A percentile compares a stretch with the other conserved stretches of the same genome.
Conservation (phyloP, 1,140 invertebrate genomes). For the Laupala kohalensis region DNA sequence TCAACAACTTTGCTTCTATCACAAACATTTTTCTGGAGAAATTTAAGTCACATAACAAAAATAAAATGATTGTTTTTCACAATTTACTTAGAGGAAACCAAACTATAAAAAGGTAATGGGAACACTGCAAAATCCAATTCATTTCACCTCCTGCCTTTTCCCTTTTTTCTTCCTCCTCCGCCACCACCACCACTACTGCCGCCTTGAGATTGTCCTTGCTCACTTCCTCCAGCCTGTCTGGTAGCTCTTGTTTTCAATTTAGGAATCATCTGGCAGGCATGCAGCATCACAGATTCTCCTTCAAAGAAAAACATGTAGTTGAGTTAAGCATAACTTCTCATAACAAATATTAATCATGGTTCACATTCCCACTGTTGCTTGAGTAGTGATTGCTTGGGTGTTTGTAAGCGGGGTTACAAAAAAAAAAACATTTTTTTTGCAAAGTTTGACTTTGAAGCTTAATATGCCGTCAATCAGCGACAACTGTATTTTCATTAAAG, state of each 20-base stretch:
- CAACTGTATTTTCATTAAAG: too few relatives aligned
- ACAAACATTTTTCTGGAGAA: too few relatives aligned
- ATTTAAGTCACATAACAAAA: not conserved
- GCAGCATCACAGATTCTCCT: constrained; percentile 63
- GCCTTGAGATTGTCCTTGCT: constrained; percentile 24
- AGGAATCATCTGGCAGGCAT: constrained; percentile 76
- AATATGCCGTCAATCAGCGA: too few relatives aligned
- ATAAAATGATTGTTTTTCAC: not conserved
- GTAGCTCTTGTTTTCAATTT: constrained; percentile 72
- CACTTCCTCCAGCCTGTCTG: constrained; percentile 31
- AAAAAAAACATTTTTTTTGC: too few relatives aligned
- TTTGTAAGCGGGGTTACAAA: too few relatives aligned
- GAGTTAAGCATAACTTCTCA: too few relatives aligned
- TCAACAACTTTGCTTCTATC: too few relatives aligned
- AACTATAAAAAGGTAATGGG: not conserved
- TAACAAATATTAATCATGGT: too few relatives aligned
- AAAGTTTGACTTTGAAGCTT: too few relatives aligned
- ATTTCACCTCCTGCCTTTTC: constrained; percentile 29
- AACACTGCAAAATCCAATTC: not conserved
- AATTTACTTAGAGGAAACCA: not conserved
- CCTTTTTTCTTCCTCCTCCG: constrained; percentile 25
- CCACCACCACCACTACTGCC: constrained; percentile 22
- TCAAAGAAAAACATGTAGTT: not conserved
- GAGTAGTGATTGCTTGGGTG: too few relatives aligned
- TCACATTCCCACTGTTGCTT: too few relatives aligned